phyloP scores from a whole-genome alignment of 2,888 invertebrate genomes.

The Lypha dubia region DNA sequence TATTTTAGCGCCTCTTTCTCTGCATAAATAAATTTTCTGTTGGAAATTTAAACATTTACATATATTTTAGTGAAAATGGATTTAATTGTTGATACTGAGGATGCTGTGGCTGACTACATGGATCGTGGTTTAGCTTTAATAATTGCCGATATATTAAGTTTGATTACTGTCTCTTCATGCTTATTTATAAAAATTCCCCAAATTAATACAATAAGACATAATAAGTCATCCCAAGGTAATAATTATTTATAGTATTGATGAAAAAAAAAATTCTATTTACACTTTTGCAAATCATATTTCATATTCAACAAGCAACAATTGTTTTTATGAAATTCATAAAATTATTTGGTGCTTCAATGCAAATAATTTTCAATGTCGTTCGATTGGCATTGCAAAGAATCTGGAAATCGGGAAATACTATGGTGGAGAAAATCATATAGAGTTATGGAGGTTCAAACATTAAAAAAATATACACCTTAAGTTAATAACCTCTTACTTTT shows the following conservation, averaged over 20 bases:
- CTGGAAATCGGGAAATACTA: no score
- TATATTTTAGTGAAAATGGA: conserved; percentile 59
- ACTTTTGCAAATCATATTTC: no score
- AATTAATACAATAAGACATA: conserved; percentile 87
- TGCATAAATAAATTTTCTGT: conserved; percentile 26
- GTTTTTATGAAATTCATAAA: no score
- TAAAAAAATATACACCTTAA: no score
- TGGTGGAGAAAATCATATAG: no score
- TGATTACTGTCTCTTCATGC: conserved; percentile 90
- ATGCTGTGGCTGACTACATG: conserved; percentile 75
- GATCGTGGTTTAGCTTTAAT: conserved; percentile 80
- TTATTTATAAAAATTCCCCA: conserved; percentile 92
- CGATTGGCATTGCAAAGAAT: no score
- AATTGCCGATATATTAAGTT: conserved; percentile 86
- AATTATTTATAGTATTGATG: neutral
- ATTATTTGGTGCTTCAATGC: no score
- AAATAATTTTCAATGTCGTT: no score
- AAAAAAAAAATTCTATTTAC: no score
- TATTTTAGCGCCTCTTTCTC: neutral
- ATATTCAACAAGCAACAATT: no score
- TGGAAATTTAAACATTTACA: conserved; percentile 29
- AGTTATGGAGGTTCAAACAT: no score
- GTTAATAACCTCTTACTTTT: no score
- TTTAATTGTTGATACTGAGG: conserved; percentile 56
- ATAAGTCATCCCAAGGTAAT: conserved; percentile 87